Evolutionary conservation across 1,140 invertebrate genomes (phyloP), one percentile per base, ranked within the genome.

Genomic region (Macrocentrus cingulum): DNA sequence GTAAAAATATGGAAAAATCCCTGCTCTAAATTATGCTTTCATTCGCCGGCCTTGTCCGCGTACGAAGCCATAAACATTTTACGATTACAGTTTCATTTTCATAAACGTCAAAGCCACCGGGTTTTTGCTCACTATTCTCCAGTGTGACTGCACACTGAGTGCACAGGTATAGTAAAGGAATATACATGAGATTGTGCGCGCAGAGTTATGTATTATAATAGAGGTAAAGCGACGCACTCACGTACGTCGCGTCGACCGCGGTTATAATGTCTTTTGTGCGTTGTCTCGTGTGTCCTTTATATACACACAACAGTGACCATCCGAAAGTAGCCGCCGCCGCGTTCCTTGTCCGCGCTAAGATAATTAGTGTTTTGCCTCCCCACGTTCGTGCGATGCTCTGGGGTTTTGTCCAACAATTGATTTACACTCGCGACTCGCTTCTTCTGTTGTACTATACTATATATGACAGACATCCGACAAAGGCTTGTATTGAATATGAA

Each of bases 41-140:
- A 18, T 22, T 16, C 23, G 15, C n/a, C n/a, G n/a, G n/a, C n/a
- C n/a, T n/a, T n/a, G n/a, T n/a, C n/a, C n/a, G n/a, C n/a, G n/a
- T n/a, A n/a, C 63, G 61, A 68, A 62, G 68, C 68, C 67, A 71
- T 77, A 72, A 78, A 72, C 63, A 66, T 74, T 80, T 80, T 78
- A 80, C 66, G 75, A 79, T 80, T 80, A 80, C 75, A 74, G 71
- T 78, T 78, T 79, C 68, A 77, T 79, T 80, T 80, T 79, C 75
- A 80, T 79, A 77, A 77, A 79, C 72, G 76, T 77, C 74, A 74
- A 66, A 71, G 67, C 50, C 59, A 64, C 39, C 32, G 16, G n/a
- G 65, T 76, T 79, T 79, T 79, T 79, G 70, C 20, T 55, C 25
- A 23, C 23, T 16, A 32, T 49, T 25, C 13, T 49, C 23, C 29